Base-by-base conservation (phyloP, 1,140 invertebrate genomes). In the Nasonia giraulti region DNA sequence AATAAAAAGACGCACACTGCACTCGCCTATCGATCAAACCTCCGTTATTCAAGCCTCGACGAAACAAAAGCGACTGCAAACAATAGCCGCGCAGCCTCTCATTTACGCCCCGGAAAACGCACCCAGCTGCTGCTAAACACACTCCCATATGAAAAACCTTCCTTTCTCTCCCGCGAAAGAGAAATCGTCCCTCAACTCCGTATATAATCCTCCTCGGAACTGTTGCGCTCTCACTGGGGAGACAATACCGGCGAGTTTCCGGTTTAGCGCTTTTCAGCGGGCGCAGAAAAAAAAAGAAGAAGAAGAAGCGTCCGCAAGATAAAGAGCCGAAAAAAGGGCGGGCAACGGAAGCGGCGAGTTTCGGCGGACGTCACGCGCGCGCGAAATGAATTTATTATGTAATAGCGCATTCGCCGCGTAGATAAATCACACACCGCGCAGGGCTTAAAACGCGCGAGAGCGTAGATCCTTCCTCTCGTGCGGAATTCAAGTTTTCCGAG, bases 301-400 rank as follows among this genome's bases (percentile, higher is more conserved):
- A 27, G 27, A 8, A n/a, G 66, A 17, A 7, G 71, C 37, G 73
- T 23, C 73, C 6, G 40, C 37, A 75, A 75, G 73, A 75, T 75
- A 37, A 31, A 75, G 73, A 71, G 68, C 68, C n/a, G 20, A 31
- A 31, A 37, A 73, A 73, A 37, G 33, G 27, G 27, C 0, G 0
- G 55, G 6, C 27, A n/a, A 62, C 55, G 55, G 55, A 71, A 27
- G 68, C 3, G 27, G 68, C 3, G 27, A 71, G 68, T 71, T 71
- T 71, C 23, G 0, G 12, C 68, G 33, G 4, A 4, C n/a, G 31
- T 74, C 0, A 27, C 0, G 23, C 40, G 14, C 69, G 23, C 69
- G 47, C 27, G 66, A 50, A 77, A 83, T 83, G 82, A 83, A 83
- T 77, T 83, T 83, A 76, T 44, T 73, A 31, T 10, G 74, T 83